Base-by-base conservation (phyloP, 2,113 vertebrate species). In the Sylvilagus bachmani region DNA sequence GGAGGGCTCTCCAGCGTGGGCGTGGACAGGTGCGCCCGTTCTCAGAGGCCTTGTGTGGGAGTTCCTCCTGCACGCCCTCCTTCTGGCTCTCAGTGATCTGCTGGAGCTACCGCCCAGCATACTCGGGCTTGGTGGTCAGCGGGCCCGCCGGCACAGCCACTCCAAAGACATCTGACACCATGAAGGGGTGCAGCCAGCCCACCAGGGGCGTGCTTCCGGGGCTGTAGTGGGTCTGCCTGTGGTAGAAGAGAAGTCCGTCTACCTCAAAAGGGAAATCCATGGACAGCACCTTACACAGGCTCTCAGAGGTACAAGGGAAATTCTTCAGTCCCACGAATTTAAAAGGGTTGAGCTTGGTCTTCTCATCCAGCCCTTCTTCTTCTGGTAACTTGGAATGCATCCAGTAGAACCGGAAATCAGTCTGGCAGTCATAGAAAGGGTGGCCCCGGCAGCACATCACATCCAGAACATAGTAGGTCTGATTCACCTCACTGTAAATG, bases 151-250 rank as follows among this genome's bases (percentile, higher is more conserved):
- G 99, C 53, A 99, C 97, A 0, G 98, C 5, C 0, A 99, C 94
- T 6, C 99, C 99, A 12, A 99, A 97, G 90, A 99, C 98, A 96
- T 99, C 99, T 0, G 98, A 96, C 22, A 99, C 99, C 99, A 99
- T 99, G 98, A 99, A 99, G 6, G 99, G 99, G 87, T 99, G 99
- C 6, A 99, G 99, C 99, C 99, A 99, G 94, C 99, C 99, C 91
- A 99, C 99, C 90, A 99, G 98, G 0, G 99, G 99, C 14, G 99
- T 99, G 98, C 99, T 99, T 94, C 99, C 99, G 0, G 99, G 99
- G 49, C 98, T 99, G 91, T 99, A 99, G 98, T 99, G 99, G 1
- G 99, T 99, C 97, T 99, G 98, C 55, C 98, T 98, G 97, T 99
- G 99, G 95, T 99, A 99, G 97, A 99, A 99, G 61, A 99, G 99